Percentiles rank a stretch among this genome's conserved stretches.
Evolutionary conservation across 2,113 vertebrate species (phyloP).

Genomic region (Eublepharis macularius): DNA sequence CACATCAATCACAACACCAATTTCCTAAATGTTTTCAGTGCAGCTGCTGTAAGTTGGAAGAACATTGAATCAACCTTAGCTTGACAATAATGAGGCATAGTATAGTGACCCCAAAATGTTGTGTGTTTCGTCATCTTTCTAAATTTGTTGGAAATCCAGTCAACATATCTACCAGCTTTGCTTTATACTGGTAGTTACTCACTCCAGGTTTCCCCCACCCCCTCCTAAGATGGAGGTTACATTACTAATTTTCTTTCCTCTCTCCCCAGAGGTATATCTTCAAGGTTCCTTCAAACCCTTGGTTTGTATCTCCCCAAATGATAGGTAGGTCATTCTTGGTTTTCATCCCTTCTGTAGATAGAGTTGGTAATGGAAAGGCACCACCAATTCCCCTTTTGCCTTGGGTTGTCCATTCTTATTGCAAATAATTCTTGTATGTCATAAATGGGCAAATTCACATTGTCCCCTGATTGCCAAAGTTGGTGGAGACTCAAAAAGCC

Average conservation of each 20-base stretch:
- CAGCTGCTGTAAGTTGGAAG: neutral
- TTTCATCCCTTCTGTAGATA: fast-evolving
- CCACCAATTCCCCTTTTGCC: neutral
- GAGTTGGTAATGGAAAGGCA: neutral
- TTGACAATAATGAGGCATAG: neutral
- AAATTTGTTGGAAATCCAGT: neutral
- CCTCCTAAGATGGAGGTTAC: too few relatives aligned
- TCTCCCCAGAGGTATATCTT: conserved; percentile 87
- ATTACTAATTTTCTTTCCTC: conserved; percentile 15
- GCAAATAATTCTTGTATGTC: neutral
- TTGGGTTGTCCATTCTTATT: neutral
- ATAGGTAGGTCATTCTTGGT: conserved; percentile 77
- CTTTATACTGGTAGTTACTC: neutral
- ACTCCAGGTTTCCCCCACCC: neutral
- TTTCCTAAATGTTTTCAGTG: neutral
- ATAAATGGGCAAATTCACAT: neutral
- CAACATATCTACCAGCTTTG: neutral
- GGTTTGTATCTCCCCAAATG: conserved; percentile 86
- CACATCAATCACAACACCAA: neutral
- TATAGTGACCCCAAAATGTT: neutral
- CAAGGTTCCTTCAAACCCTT: conserved; percentile 85
- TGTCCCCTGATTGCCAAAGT: neutral
- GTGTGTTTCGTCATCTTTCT: neutral
- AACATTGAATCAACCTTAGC: too few relatives aligned
- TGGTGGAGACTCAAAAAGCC: neutral